Percentiles rank a stretch among this genome's conserved stretches.
These are phyloP conservation scores for Petrophora chlorosata DNA, from an alignment of 2,888 invertebrate genomes.

Conservation along the genomic window DNA sequence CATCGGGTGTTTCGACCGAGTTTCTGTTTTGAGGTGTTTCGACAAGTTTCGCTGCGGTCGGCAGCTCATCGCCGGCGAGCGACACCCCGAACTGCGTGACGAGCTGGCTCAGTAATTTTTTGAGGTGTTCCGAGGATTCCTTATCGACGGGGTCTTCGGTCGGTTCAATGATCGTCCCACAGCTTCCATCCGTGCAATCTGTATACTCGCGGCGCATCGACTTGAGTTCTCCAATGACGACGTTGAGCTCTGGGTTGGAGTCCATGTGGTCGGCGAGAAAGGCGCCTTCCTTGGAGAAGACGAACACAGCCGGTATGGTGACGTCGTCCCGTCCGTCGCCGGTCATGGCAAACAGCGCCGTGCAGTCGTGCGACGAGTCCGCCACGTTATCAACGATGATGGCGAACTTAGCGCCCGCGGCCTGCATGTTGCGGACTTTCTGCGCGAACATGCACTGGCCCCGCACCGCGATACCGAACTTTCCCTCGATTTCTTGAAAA, in stretches of 20 bases:
- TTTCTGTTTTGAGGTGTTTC: too few relatives aligned
- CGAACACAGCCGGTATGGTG: conserved; percentile 94
- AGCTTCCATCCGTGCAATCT: conserved; percentile 52
- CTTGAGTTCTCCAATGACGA: conserved; percentile 80
- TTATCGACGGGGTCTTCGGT: conserved; percentile 46
- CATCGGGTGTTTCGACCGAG: too few relatives aligned
- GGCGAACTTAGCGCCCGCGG: conserved; percentile 91
- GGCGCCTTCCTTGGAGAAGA: conserved; percentile 91
- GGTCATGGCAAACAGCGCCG: conserved; percentile 97
- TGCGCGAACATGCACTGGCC: conserved; percentile 98
- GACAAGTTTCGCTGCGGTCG: neutral
- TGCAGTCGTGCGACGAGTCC: conserved; percentile 88
- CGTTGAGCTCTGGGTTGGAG: conserved; percentile 79
- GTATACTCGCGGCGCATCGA: conserved; percentile 59
- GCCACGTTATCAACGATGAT: conserved; percentile 93
- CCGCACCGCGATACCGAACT: conserved; percentile 93
- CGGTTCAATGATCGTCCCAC: conserved; percentile 48
- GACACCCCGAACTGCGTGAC: conserved; percentile 70
- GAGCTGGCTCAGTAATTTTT: conserved; percentile 70
- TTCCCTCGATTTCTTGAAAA: conserved; percentile 81
- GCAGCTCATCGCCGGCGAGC: conserved; percentile 47
- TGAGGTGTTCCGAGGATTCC: conserved; percentile 69
- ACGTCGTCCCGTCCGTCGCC: conserved; percentile 95
- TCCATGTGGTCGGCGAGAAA: conserved; percentile 85
- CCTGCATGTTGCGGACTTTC: conserved; percentile 93